phyloP scores from a whole-genome alignment of 2,113 vertebrate species.

The Hippocampus abdominalis region DNA sequence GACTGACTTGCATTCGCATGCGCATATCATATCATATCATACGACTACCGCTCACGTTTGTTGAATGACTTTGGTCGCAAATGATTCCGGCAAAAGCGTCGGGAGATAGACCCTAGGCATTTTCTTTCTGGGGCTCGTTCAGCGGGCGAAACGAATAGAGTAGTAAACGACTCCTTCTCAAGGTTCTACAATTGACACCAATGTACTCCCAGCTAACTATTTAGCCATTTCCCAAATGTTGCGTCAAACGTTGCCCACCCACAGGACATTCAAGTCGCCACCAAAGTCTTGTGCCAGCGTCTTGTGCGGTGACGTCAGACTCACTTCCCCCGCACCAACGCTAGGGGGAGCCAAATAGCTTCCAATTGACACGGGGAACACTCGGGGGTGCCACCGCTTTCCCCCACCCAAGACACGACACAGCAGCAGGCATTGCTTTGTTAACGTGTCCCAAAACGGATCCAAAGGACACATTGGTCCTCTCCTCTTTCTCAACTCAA shows the following conservation, averaged over 20 bases:
- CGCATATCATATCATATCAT: not conserved
- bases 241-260: not conserved
- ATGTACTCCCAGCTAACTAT: not conserved
- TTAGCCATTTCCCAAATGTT: not conserved
- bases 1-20: not conserved
- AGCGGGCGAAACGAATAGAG: not conserved
- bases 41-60: no score
- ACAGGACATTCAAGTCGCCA: not conserved
- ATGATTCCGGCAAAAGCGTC: not conserved
- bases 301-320: not conserved
- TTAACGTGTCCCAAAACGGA: not conserved
- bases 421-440: no score
- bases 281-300: not conserved
- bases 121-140: not conserved
- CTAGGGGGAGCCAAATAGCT: slow-evolving; percentile 47
- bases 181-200: not conserved
- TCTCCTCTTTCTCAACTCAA: no score
- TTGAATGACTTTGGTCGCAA: no score
- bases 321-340: slow-evolving; percentile 30
- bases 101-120: not conserved
- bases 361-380: no score
- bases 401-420: no score
- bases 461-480: no score
- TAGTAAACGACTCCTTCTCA: not conserved
- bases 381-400: no score